Evolutionary conservation across 2,113 vertebrate genomes (phyloP).

Genomic region (Tetrax tetrax): DNA sequence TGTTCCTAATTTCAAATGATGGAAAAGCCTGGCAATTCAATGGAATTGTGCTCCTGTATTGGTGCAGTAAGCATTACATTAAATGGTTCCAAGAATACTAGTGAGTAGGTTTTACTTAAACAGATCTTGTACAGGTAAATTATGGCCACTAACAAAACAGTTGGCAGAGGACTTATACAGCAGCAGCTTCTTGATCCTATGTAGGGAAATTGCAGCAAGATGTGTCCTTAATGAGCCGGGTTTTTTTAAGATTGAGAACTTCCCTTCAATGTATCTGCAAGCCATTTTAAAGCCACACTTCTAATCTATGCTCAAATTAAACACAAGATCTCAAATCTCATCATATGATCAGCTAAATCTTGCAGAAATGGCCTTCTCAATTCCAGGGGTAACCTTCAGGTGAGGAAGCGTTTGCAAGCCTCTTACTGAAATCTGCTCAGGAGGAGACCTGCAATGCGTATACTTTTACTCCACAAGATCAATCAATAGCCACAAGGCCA

Average conservation of each 20-base stretch:
- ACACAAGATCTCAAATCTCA: not conserved
- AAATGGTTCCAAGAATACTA: not conserved
- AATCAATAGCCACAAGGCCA: conserved; percentile 40
- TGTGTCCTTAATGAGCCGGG: not conserved
- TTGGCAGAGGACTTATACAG: not conserved
- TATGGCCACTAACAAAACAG: not conserved
- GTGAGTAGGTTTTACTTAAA: no score
- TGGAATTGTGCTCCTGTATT: not conserved
- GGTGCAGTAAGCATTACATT: not conserved
- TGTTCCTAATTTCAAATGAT: not conserved
- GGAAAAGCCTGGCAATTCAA: not conserved
- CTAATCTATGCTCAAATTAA: not conserved
- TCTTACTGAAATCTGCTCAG: conserved; percentile 45
- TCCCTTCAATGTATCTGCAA: not conserved
- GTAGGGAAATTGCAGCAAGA: not conserved
- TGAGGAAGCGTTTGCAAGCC: conserved; percentile 4
- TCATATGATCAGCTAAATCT: not conserved
- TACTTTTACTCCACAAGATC: conserved; percentile 58
- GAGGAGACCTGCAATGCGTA: conserved; percentile 90
- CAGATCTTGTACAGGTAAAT: not conserved
- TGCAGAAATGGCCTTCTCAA: not conserved
- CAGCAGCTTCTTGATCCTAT: not conserved
- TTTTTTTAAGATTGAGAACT: not conserved
- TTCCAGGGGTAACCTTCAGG: conserved; percentile 44
- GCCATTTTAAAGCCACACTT: not conserved